Conservation (phyloP, 2,888 invertebrate species). For the Iphiclides podalirius region DNA sequence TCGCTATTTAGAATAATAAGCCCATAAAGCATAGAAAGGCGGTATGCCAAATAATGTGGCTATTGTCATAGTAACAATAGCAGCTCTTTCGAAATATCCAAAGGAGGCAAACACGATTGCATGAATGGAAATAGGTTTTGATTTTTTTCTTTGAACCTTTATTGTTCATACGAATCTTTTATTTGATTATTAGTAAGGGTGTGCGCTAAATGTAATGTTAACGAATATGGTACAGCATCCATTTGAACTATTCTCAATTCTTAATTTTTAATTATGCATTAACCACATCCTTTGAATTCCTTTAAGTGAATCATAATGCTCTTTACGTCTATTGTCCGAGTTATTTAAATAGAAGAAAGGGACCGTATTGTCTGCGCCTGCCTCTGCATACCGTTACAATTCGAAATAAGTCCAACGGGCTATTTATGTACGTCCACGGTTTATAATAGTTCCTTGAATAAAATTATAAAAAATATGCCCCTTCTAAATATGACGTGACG, state of each 20-base stretch:
- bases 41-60: slow-evolving; percentile 27
- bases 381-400: slow-evolving; percentile 44
- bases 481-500: not conserved
- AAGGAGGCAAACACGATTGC: slow-evolving; percentile 8
- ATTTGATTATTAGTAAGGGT: no score
- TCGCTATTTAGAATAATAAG: slow-evolving; percentile 47
- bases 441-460: slow-evolving; percentile 26
- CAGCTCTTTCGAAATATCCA: slow-evolving; percentile 19
- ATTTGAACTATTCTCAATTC: no score
- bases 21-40: slow-evolving; percentile 47
- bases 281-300: not conserved
- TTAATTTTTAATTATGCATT: no score
- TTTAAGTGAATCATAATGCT: not conserved
- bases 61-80: slow-evolving; percentile 29
- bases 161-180: slow-evolving; percentile 8
- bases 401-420: slow-evolving; percentile 38
- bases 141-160: not conserved
- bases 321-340: not conserved
- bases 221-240: no score
- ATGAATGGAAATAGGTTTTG: slow-evolving; percentile 10
- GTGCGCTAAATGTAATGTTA: no score
- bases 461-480: slow-evolving; percentile 18
- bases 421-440: slow-evolving; percentile 35
- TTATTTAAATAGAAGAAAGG: slow-evolving; percentile 38
- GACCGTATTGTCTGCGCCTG: slow-evolving; percentile 40